Evolutionary conservation across 1,140 invertebrate genomes (phyloP).

Genomic region (Tenebrio molitor): DNA sequence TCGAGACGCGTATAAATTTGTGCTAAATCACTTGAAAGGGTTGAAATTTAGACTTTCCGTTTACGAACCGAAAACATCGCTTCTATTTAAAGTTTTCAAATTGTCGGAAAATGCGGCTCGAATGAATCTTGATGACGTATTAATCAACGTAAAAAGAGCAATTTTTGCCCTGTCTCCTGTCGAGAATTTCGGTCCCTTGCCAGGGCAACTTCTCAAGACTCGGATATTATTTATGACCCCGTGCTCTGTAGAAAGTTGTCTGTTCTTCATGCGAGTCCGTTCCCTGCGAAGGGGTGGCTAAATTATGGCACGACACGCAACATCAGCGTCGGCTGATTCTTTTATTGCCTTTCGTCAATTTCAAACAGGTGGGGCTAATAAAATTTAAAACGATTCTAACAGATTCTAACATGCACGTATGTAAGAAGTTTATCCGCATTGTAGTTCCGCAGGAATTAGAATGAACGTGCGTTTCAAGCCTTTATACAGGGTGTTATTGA

Average conservation of each 20-base stretch:
- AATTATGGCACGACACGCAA: neutral
- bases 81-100: conserved; percentile 5
- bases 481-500: too few relatives aligned
- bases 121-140: conserved; percentile 1
- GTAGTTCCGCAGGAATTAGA: too few relatives aligned
- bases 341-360: conserved; percentile 8
- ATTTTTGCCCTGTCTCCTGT: neutral
- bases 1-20: conserved; percentile 24
- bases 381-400: conserved; percentile 15
- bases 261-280: conserved; percentile 1
- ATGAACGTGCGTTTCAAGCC: too few relatives aligned
- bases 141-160: neutral
- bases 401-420: neutral
- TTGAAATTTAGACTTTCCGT: conserved; percentile 22
- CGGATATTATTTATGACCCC: neutral
- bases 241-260: conserved; percentile 12
- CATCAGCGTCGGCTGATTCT: conserved; percentile 7
- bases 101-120: neutral
- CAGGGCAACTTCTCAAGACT: neutral
- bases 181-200: neutral
- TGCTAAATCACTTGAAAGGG: conserved; percentile 18
- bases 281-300: neutral
- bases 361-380: conserved; percentile 15
- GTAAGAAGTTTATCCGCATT: neutral
- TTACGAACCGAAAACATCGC: neutral